Evolutionary conservation across 2,888 invertebrate genomes (phyloP).

Genomic region (Kuschelorhynchus macadamiae): DNA sequence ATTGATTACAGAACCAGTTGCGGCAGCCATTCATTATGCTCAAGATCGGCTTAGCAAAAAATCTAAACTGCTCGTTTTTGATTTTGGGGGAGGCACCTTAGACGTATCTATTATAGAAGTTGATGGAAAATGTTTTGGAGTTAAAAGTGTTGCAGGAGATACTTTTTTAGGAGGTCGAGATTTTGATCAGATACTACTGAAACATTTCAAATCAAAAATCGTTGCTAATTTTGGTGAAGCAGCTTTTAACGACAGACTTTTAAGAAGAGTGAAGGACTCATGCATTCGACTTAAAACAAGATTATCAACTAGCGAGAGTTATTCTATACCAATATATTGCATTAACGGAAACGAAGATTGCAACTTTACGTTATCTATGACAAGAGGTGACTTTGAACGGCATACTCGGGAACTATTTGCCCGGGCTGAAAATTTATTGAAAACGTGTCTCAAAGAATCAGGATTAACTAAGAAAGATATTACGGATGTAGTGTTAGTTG

Average conservation of each 20-base stretch:
- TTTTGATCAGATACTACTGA: slow-evolving; percentile 45
- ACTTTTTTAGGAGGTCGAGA: slow-evolving; percentile 48
- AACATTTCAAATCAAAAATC: slow-evolving; percentile 33
- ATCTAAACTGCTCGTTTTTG: slow-evolving; percentile 52
- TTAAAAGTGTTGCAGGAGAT: slow-evolving; percentile 48
- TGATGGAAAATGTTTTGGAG: slow-evolving; percentile 41
- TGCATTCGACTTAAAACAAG: slow-evolving; percentile 41
- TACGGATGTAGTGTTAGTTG: slow-evolving; percentile 56
- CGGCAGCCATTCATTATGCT: slow-evolving; percentile 54
- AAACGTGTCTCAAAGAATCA: slow-evolving; percentile 50
- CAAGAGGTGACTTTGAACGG: slow-evolving; percentile 54
- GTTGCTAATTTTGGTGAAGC: neutral
- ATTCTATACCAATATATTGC: slow-evolving; percentile 27
- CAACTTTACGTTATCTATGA: slow-evolving; percentile 38
- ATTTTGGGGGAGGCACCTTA: slow-evolving; percentile 57
- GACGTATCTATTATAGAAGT: slow-evolving; percentile 55
- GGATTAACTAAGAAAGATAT: slow-evolving; percentile 50
- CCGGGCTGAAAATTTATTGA: slow-evolving; percentile 51
- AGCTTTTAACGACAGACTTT: slow-evolving; percentile 16
- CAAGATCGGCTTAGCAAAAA: slow-evolving; percentile 39
- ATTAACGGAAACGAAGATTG: slow-evolving; percentile 52
- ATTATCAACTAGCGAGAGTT: slow-evolving; percentile 41
- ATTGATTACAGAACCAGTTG: slow-evolving; percentile 54
- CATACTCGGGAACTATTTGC: slow-evolving; percentile 48
- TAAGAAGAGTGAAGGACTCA: slow-evolving; percentile 27